phyloP scores from a whole-genome alignment of 2,888 invertebrate species.

The Ecdyonurus torrentis region DNA sequence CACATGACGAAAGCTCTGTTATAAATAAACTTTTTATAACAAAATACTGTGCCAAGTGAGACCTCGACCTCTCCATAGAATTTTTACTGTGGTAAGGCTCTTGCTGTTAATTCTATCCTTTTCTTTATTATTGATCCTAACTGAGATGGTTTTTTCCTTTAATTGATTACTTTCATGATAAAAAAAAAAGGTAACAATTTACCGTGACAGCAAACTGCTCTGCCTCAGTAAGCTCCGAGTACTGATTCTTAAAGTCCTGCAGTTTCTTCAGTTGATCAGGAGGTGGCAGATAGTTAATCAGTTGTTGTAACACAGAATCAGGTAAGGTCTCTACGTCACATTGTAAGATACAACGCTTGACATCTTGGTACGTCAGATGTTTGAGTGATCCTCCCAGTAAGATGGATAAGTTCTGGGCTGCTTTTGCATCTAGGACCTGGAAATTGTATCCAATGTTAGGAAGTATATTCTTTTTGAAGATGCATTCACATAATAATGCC shows the following conservation, averaged over 20 bases:
- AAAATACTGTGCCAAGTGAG: too few species aligned
- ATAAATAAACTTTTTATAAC: too few species aligned
- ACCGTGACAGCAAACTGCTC: constrained; percentile 87
- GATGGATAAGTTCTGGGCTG: constrained; percentile 84
- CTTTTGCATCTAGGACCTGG: constrained; percentile 80
- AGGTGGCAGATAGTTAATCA: constrained; percentile 82
- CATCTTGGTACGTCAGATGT: constrained; percentile 65
- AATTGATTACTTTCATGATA: neutral
- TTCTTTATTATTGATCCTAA: too few species aligned
- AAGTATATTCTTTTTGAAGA: too few species aligned
- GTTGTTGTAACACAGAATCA: constrained; percentile 72
- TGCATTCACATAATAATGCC: too few species aligned
- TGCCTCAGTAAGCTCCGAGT: constrained; percentile 72
- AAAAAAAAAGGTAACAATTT: constrained; percentile 17
- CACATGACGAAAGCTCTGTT: too few species aligned
- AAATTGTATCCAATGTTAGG: too few species aligned
- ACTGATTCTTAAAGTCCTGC: constrained; percentile 57
- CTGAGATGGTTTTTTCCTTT: too few species aligned
- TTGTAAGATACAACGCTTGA: constrained; percentile 61
- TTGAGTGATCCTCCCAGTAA: constrained; percentile 71
- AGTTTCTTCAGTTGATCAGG: constrained; percentile 78
- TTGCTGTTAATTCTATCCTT: neutral
- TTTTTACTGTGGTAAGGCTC: too few species aligned
- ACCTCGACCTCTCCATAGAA: too few species aligned
- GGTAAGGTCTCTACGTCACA: constrained; percentile 77